These are phyloP conservation scores for Amphibalanus amphitrite DNA, from an alignment of 1,140 invertebrate genomes.

Conservation along the genomic window DNA sequence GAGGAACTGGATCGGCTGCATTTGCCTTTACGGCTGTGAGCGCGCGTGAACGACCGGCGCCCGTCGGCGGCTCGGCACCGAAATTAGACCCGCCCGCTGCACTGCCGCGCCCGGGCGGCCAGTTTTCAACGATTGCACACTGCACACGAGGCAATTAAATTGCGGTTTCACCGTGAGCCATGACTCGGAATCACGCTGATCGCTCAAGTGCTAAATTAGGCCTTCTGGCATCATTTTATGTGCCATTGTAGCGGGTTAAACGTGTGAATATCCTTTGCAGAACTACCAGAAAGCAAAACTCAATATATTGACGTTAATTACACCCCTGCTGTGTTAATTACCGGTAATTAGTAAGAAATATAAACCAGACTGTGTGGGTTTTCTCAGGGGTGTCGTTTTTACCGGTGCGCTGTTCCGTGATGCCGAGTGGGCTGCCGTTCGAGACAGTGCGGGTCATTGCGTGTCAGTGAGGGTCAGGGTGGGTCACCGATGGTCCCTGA, in stretches of 20 bases:
- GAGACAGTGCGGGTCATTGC: too few species aligned
- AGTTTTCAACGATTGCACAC: not conserved
- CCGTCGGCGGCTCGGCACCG: too few species aligned
- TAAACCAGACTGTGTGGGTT: not conserved
- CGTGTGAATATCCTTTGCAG: not conserved
- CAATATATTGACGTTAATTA: not conserved
- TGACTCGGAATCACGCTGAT: not conserved
- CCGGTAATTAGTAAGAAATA: not conserved
- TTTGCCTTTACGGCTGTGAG: not conserved
- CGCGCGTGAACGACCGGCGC: not conserved
- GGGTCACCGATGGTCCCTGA: too few species aligned
- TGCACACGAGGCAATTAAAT: not conserved
- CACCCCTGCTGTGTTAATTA: not conserved
- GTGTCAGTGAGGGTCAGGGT: too few species aligned
- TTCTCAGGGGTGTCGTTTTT: not conserved
- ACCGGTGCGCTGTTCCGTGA: too few species aligned
- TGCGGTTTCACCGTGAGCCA: not conserved
- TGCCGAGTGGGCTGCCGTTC: not conserved
- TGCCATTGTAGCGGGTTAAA: not conserved
- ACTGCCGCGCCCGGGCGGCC: not conserved
- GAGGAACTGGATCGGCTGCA: not conserved
- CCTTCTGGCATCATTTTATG: not conserved
- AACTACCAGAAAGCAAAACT: not conserved
- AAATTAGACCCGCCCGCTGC: not conserved
- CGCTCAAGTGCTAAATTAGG: constrained; percentile 1